Evolutionary conservation across 2,797 vertebrate species (phyloP), one percentile per base, ranked within the genome.

Genomic region (Brachymystax lenok): DNA sequence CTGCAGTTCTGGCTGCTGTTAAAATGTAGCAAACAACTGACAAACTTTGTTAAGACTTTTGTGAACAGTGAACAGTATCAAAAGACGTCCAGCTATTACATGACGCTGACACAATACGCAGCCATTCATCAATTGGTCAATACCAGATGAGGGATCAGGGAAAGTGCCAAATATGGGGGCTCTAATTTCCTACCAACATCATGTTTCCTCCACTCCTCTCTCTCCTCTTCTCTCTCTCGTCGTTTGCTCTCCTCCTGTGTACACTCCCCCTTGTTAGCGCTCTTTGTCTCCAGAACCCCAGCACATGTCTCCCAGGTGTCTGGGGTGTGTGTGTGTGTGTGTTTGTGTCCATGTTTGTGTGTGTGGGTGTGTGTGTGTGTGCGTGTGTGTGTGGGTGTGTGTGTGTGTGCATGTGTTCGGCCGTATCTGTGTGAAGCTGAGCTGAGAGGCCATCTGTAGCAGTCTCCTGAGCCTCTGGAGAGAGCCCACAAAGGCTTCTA

Each of bases 401-500:
- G 7, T 51, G 21, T 27, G 33, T 28, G 79, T 77, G 72, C 54
- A 3, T 72, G 74, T 75, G 75, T 75, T 51, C 70, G 75, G 3
- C 66, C 63, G 17, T 74, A 59, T 59, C 59, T 73, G 35, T 33
- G 30, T 80, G 74, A 46, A 72, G 61, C 46, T 27, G 81, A 89
- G 87, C 87, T 77, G 82, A 84, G 88, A 86, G 84, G 86, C 86
- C 91, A 93, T 92, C 91, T 93, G 92, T 75, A 80, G 84, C 82
- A 88, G 88, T 91, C 91, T 93, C 90, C 88, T 75, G 89, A 90
- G 88, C 85, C 88, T 89, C 90, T 91, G 84, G 87, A 92, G 92
- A 91, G 86, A 88, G 84, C 91, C 59, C 90, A 90, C 89, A 91
- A 93, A 92, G 92, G 89, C 89, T 90, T 92, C 93, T 95, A 94